phyloP scores from a whole-genome alignment of 2,797 vertebrate genomes.

The Galaxias olidus region DNA sequence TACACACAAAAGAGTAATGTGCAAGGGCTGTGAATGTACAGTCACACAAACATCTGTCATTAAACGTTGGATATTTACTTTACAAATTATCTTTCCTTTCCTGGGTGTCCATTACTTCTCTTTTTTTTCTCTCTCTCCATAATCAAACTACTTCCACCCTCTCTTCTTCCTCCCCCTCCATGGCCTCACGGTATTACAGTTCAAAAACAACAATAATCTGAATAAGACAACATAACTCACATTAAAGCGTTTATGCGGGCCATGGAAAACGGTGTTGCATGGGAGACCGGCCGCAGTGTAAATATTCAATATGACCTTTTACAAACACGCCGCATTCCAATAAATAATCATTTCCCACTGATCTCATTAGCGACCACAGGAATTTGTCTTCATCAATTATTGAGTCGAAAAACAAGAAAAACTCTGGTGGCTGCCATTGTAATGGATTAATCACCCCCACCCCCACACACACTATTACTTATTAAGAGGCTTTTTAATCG shows the following conservation, averaged over 20 bases:
- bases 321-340: constrained; percentile 61
- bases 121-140: not conserved
- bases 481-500: constrained; percentile 65
- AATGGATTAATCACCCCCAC: constrained; percentile 56
- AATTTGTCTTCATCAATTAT: constrained; percentile 73
- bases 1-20: too few relatives aligned
- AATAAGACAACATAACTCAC: constrained; percentile 53
- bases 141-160: not conserved
- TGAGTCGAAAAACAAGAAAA: constrained; percentile 58
- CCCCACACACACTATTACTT: constrained; percentile 63
- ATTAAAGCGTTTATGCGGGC: constrained; percentile 49
- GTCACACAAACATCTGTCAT: too few relatives aligned
- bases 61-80: too few relatives aligned
- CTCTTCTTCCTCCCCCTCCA: not conserved
- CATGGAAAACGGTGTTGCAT: constrained; percentile 48
- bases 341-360: constrained; percentile 72
- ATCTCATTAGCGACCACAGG: constrained; percentile 68
- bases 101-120: not conserved
- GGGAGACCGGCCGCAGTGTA: constrained; percentile 57
- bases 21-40: too few relatives aligned
- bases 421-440: constrained; percentile 54
- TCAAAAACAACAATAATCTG: constrained; percentile 41
- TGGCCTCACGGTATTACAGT: not conserved
- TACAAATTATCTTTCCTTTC: too few relatives aligned
- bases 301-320: constrained; percentile 72